These are phyloP conservation scores for Cheilinus undulatus DNA, from an alignment of 2,113 vertebrate species.

Conservation along the genomic window DNA sequence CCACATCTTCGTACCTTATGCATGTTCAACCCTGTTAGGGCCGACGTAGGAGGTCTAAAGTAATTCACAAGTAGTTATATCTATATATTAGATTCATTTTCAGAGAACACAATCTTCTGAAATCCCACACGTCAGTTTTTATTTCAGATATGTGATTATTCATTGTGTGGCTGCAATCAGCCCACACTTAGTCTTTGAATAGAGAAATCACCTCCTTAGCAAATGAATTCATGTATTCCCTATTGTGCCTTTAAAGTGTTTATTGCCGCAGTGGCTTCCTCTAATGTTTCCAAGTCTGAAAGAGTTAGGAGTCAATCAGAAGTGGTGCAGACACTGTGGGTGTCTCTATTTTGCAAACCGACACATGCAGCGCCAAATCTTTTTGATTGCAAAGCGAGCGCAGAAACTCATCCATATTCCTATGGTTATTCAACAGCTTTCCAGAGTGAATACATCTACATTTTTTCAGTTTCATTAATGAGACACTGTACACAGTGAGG, in stretches of 20 bases:
- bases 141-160: conserved; percentile 28
- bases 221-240: conserved; percentile 50
- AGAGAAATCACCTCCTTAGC: conserved; percentile 22
- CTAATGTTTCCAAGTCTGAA: conserved; percentile 43
- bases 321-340: conserved; percentile 35
- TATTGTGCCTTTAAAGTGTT: conserved; percentile 49
- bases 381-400: conserved; percentile 56
- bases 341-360: conserved; percentile 51
- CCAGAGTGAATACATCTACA: conserved; percentile 43
- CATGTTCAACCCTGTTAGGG: background rate
- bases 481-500: conserved; percentile 1
- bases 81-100: conserved; percentile 12
- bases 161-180: conserved; percentile 22
- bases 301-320: conserved; percentile 51
- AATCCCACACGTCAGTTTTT: conserved; percentile 19
- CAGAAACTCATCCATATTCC: conserved; percentile 47
- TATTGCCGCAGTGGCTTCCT: conserved; percentile 45
- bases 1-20: background rate
- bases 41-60: background rate
- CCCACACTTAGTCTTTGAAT: conserved; percentile 31
- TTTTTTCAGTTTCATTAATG: conserved; percentile 35
- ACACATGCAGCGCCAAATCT: conserved; percentile 28
- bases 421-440: conserved; percentile 36
- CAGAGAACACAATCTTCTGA: background rate
- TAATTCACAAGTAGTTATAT: conserved; percentile 5